These are phyloP conservation scores for Nomada ferruginata DNA, from an alignment of 2,888 invertebrate genomes.

Conservation along the genomic window DNA sequence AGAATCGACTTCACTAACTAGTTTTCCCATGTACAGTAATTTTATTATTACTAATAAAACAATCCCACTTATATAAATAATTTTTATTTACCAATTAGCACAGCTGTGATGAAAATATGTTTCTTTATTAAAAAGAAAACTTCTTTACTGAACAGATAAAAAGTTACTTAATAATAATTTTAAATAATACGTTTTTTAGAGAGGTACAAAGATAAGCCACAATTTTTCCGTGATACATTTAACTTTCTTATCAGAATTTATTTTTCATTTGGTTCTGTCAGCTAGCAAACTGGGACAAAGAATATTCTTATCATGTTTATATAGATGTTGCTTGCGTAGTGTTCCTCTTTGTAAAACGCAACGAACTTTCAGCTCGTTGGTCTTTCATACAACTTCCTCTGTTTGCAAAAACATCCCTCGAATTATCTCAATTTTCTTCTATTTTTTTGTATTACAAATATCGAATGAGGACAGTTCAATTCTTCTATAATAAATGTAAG, in stretches of 20 bases:
- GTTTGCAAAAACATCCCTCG: neutral
- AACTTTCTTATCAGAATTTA: too few species aligned
- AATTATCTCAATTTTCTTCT: neutral
- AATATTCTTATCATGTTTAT: neutral
- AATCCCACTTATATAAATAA: too few species aligned
- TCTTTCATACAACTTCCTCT: neutral
- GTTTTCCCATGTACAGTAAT: too few species aligned
- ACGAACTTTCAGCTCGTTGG: constrained; percentile 1
- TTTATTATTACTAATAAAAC: too few species aligned
- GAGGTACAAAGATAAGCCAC: too few species aligned
- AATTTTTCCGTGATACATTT: too few species aligned
- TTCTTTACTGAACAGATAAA: neutral
- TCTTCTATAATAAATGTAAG: too few species aligned
- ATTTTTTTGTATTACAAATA: neutral
- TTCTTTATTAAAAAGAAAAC: neutral
- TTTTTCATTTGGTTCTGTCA: neutral
- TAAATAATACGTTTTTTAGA: too few species aligned
- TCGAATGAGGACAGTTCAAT: neutral
- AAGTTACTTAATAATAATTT: neutral
- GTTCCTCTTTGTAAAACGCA: constrained; percentile 1
- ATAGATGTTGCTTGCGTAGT: neutral
- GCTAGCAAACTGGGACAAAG: neutral
- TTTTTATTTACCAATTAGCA: too few species aligned
- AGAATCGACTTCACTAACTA: too few species aligned
- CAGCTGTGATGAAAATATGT: too few species aligned